Base-by-base conservation (phyloP, 2,888 invertebrate genomes). In the Trissonchulus sp. region DNA sequence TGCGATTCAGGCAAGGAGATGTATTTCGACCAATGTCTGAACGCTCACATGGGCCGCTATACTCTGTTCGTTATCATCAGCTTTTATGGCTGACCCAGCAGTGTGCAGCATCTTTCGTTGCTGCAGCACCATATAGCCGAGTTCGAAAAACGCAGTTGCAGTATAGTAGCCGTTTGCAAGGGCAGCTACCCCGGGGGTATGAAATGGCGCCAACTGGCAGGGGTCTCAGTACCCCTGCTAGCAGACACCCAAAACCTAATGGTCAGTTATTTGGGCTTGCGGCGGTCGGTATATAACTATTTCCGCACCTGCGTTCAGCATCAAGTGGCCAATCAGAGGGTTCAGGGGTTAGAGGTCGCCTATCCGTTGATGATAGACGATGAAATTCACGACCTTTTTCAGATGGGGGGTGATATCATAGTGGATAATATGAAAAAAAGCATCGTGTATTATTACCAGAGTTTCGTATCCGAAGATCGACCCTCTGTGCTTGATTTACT, bases 161-260 rank as follows among this genome's bases (percentile, higher is more conserved):
- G 62, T 34, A 34, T 73, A 2, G 73, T 73, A 2, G 23, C 62
- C 2, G 33, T 73, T 15, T 73, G 73, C 63, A 73, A 73, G 36
- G 73, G 63, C 33, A 63, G 31, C 2, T 2, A 23, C 2, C 48
- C 38, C 28, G 73, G 62, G 30, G 73, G 73, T 34, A 30, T 18
- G 2, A 73, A 73, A 34, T 73, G 73, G 73, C 62, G 63, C 31
- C 34, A 73, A 73, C n/a, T 73, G 73, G n/a, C 33, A 2, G 73
- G 73, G 2, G 3, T 73, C 2, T 2, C 18, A 2, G 33, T 73
- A 1, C 33, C 62, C 33, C 28, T 73, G 2, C 15, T 73, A 34
- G 73, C 73, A 33, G 73, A 73, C 28, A 48, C 48, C 8, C 8
- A 48, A 48, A 48, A 23, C 23, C 48, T 48, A 15, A 15, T 48